phyloP scores from a whole-genome alignment of 2,113 vertebrate species.

The Ciconia maguari region DNA sequence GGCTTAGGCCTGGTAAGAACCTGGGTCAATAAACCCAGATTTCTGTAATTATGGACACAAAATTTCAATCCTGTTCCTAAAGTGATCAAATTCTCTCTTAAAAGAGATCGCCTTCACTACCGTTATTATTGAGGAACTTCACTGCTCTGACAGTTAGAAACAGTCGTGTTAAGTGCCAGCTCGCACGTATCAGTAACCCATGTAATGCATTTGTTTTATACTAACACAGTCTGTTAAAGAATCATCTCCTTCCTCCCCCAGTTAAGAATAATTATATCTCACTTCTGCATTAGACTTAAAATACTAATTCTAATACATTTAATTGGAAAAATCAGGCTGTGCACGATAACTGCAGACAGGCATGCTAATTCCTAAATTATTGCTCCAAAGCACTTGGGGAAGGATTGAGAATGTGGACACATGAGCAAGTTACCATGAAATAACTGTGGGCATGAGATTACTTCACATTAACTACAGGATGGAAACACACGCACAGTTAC shows the following conservation, averaged over 20 bases:
- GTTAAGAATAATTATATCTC: not conserved
- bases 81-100: not conserved
- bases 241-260: not conserved
- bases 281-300: not conserved
- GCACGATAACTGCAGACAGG: not conserved
- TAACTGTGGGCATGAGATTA: not conserved
- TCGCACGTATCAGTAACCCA: not conserved
- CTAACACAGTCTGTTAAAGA: not conserved
- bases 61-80: not conserved
- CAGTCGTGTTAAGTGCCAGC: not conserved
- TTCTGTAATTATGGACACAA: not conserved
- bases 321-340: not conserved
- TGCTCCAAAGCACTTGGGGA: not conserved
- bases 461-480: not conserved
- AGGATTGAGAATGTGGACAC: not conserved
- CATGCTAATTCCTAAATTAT: not conserved
- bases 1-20: not conserved
- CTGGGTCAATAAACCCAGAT: not conserved
- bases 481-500: not conserved
- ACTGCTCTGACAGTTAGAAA: not conserved
- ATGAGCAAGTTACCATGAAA: not conserved
- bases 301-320: not conserved
- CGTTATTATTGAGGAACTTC: not conserved
- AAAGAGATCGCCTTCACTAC: not conserved
- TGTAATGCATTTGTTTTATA: not conserved